These are phyloP conservation scores for Chrysolina haemoptera DNA, from an alignment of 2,888 invertebrate species.

Conservation along the genomic window DNA sequence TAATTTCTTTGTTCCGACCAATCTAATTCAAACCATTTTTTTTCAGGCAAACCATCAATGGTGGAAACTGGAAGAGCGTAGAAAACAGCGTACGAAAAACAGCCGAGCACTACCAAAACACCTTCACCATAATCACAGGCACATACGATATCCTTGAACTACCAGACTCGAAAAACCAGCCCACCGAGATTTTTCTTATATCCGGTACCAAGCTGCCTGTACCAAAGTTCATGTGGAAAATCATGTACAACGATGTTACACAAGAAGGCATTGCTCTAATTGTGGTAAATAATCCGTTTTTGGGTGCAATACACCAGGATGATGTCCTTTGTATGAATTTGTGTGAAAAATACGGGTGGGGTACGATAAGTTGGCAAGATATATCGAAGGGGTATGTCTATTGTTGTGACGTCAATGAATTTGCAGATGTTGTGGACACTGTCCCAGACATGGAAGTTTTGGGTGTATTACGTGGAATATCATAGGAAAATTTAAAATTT, in stretches of 20 bases:
- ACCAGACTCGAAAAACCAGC: slow-evolving; percentile 62
- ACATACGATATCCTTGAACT: slow-evolving; percentile 67
- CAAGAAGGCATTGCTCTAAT: slow-evolving; percentile 71
- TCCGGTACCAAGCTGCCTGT: slow-evolving; percentile 65
- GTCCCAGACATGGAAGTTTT: slow-evolving; percentile 54
- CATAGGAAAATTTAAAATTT: background rate
- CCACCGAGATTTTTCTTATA: slow-evolving; percentile 66
- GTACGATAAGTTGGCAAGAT: slow-evolving; percentile 55
- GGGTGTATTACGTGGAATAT: slow-evolving; percentile 43
- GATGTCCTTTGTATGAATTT: slow-evolving; percentile 65
- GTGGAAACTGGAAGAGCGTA: slow-evolving; percentile 71
- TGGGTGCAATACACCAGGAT: slow-evolving; percentile 44
- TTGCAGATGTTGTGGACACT: slow-evolving; percentile 49
- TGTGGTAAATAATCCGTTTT: slow-evolving; percentile 71
- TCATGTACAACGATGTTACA: slow-evolving; percentile 66
- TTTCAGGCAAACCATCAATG: slow-evolving; percentile 66
- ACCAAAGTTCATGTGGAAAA: slow-evolving; percentile 71
- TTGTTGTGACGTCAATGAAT: slow-evolving; percentile 67
- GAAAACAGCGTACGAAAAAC: slow-evolving; percentile 68
- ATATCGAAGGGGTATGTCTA: slow-evolving; percentile 64
- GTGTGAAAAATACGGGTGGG: slow-evolving; percentile 65
- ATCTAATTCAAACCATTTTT: background rate
- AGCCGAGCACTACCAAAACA: slow-evolving; percentile 63
- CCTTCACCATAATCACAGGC: slow-evolving; percentile 69
- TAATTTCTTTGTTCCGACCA: too few relatives aligned